Base-by-base conservation (phyloP, 2,113 vertebrate genomes). In the Phrynosoma platyrhinos region DNA sequence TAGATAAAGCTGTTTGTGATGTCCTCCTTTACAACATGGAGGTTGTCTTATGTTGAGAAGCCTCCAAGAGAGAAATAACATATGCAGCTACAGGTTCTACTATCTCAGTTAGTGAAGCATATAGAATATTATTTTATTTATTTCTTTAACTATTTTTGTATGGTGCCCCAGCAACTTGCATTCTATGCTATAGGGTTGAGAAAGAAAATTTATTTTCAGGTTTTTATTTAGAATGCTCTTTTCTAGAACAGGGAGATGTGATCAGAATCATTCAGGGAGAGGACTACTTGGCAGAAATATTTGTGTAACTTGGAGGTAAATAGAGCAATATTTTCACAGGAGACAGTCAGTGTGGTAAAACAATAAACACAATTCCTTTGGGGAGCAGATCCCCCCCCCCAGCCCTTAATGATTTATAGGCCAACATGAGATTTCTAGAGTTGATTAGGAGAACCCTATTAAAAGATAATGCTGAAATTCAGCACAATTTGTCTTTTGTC, bases 341-440 rank as follows among this genome's bases (percentile, higher is more conserved):
- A 95, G 92, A 91, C 84, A 91, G 84, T 83, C 89, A 85, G 82
- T 88, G 83, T 88, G 76, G 66, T 21, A 69, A 80, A 94, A 92
- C 92, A 92, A 88, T 95, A 95, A 95, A 94, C 92, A 94, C 92
- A 92, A 82, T 91, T 95, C 94, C 93, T 85, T 58, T 86, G 94
- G 30, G 82, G 87, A 93, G 86, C 76, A 52, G 74, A 0, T 4
- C 42, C 78, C 87, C 18, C 18, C 30, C 30, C 9, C 13, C 78
- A 84, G 92, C 93, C 89, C 89, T 40, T 92, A 91, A 84, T 85
- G 90, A 89, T 90, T 83, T 90, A 69, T n/a, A 14, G 86, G 88
- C 68, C 58, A 62, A 12, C 88, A 80, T 84, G 25, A 20, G 88
- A 91, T 94, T 94, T 92, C 91, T 85, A 88, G 79, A 92, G 90